Base-by-base conservation (phyloP, 2,888 invertebrate species). In the Eupeodes luniger region DNA sequence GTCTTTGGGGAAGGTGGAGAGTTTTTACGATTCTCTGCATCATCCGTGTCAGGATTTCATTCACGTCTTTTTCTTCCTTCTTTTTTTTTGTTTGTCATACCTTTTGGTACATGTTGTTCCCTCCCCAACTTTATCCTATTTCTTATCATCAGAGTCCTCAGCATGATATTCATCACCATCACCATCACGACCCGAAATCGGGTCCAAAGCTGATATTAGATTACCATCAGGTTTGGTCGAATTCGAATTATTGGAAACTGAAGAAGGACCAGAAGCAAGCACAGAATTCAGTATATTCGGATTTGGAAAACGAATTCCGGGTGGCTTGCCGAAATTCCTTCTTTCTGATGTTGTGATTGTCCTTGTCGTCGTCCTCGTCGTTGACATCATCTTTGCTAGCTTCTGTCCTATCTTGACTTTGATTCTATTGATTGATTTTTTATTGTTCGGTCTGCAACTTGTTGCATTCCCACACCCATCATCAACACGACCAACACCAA, bases 351-450 rank as follows among this genome's bases (percentile, higher is more conserved):
- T 57, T 5, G 57, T 10, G 27, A 57, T 47, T 14, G 3, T 57
- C 9, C 11, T 57, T 5, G 57, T 10, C 27, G 70, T 47, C 9
- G 6, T 57, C 4, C 11, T 40, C 40, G 5, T 6, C 12, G 7
- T 44, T 2, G 55, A 44, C 36, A 36, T 36, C 69, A 53, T 47
- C 19, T 69, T 70, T 10, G 53, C 14, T 59, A 62, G 64, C 70
- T 74, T 49, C 7, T 61, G 77, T 47, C 67, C 67, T 19, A 44
- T 59, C 66, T 64, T 79, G 82, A 75, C 79, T 62, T 59, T 19
- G 61, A 55, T 61, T n/a, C 57, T 74, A 74, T 80, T 74, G 84
- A 80, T 81, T 67, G 77, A 72, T 61, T 83, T 84, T 77, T 77
- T 80, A 74, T 77, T 80, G 67, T 72, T 74, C 44, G 77, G 36